Percentiles rank a stretch among this genome's conserved stretches.
Evolutionary conservation across 1,140 invertebrate species (phyloP).

Genomic region (Trachelipus rathkii): DNA sequence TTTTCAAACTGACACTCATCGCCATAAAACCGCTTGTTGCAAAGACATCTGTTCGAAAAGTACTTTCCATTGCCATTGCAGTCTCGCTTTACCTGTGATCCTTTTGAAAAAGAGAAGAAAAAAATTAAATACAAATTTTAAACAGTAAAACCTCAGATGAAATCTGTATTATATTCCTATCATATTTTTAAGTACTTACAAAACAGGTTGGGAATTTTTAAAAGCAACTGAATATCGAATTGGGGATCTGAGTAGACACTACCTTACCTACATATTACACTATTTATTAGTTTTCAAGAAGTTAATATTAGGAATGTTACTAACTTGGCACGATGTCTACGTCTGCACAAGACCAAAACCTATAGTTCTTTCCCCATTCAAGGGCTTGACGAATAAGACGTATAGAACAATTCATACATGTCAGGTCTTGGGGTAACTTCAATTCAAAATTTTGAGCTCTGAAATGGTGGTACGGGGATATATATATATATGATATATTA

Average conservation of each 20-base stretch:
- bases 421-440: constrained; percentile 71
- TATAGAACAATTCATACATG: constrained; percentile 83
- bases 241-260: too few species aligned
- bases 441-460: constrained; percentile 73
- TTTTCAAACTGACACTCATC: constrained; percentile 47
- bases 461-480: constrained; percentile 43
- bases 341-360: constrained; percentile 93
- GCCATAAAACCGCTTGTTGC: constrained; percentile 75
- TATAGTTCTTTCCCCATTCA: constrained; percentile 79
- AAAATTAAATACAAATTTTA: not conserved
- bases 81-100: constrained; percentile 64
- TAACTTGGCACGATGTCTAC: constrained; percentile 68
- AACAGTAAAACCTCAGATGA: not conserved
- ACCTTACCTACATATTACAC: too few species aligned
- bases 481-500: not conserved
- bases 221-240: too few species aligned
- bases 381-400: constrained; percentile 78
- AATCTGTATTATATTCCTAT: too few species aligned
- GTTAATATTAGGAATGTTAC: not conserved
- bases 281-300: not conserved
- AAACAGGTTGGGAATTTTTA: too few species aligned
- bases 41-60: constrained; percentile 68
- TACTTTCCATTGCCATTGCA: constrained; percentile 77
- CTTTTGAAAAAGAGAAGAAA: constrained; percentile 14
- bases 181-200: too few species aligned